These are phyloP conservation scores for Brachypodius melanocephalos DNA, from an alignment of 2,113 vertebrate species.

Conservation along the genomic window DNA sequence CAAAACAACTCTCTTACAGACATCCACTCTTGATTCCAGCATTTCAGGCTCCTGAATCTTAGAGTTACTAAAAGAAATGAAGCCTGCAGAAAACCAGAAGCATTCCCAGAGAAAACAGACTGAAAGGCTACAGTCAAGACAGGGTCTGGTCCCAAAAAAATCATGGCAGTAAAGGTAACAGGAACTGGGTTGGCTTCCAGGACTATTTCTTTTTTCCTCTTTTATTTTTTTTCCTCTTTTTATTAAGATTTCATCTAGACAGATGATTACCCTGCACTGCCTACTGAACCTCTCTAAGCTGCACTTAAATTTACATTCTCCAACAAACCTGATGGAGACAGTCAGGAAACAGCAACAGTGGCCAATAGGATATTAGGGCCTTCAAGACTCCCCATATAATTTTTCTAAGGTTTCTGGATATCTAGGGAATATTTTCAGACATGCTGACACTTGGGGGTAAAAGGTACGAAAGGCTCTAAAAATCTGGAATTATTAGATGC, in stretches of 20 bases:
- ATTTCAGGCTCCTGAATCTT: background rate
- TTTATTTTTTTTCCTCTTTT: too few species aligned
- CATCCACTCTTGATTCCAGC: background rate
- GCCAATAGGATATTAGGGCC: background rate
- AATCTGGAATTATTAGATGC: background rate
- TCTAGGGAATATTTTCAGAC: background rate
- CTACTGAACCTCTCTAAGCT: background rate
- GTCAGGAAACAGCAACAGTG: background rate
- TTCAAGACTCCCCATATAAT: background rate
- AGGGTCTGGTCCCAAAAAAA: background rate
- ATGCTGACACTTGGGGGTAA: background rate
- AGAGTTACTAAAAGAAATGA: background rate
- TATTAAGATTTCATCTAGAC: background rate
- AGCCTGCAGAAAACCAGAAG: background rate
- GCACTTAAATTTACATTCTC: background rate
- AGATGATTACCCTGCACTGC: background rate
- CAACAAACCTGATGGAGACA: background rate
- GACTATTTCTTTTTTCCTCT: too few species aligned
- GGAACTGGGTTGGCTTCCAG: background rate
- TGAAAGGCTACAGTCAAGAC: background rate
- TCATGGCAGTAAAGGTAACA: background rate
- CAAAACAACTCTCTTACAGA: background rate
- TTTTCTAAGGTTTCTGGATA: background rate
- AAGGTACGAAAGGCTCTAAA: background rate
- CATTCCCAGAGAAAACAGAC: background rate